Conservation (phyloP, 2,888 invertebrate genomes). For the Xylota sylvarum region DNA sequence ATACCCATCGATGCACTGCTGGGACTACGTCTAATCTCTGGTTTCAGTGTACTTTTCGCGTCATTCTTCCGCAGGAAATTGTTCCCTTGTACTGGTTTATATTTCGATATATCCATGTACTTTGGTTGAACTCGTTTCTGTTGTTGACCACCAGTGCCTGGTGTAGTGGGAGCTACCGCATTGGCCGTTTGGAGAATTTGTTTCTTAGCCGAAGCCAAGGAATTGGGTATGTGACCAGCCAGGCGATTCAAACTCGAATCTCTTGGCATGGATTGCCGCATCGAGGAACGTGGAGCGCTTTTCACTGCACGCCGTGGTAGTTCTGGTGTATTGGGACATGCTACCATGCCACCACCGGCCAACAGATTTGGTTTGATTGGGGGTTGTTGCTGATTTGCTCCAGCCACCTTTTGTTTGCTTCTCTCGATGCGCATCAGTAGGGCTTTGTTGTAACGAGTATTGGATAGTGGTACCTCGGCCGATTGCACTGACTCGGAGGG, state of each 20-base stretch:
- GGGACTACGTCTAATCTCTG: constrained; percentile 84
- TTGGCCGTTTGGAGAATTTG: constrained; percentile 83
- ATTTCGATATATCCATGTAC: constrained; percentile 88
- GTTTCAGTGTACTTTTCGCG: constrained; percentile 85
- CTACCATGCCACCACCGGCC: constrained; percentile 81
- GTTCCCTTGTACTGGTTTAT: constrained; percentile 86
- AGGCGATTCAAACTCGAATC: constrained; percentile 84
- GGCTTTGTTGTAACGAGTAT: constrained; percentile 90
- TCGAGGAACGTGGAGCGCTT: constrained; percentile 80
- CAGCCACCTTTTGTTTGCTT: constrained; percentile 83
- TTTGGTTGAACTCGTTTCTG: constrained; percentile 84
- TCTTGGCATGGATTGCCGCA: constrained; percentile 84
- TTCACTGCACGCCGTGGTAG: constrained; percentile 84
- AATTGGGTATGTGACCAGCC: constrained; percentile 84
- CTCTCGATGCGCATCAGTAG: constrained; percentile 87
- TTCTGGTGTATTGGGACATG: constrained; percentile 87
- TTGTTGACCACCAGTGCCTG: constrained; percentile 55
- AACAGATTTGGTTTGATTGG: constrained; percentile 63
- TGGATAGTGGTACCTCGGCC: constrained; percentile 83
- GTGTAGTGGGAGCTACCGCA: constrained; percentile 67
- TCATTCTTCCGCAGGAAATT: constrained; percentile 87
- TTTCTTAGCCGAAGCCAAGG: constrained; percentile 84
- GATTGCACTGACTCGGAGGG: constrained; percentile 53
- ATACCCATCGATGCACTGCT: constrained; percentile 84
- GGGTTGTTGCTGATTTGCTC: constrained; percentile 73